Evolutionary conservation across 2,113 vertebrate species (phyloP).

Genomic region (Brienomyrus brachyistius): DNA sequence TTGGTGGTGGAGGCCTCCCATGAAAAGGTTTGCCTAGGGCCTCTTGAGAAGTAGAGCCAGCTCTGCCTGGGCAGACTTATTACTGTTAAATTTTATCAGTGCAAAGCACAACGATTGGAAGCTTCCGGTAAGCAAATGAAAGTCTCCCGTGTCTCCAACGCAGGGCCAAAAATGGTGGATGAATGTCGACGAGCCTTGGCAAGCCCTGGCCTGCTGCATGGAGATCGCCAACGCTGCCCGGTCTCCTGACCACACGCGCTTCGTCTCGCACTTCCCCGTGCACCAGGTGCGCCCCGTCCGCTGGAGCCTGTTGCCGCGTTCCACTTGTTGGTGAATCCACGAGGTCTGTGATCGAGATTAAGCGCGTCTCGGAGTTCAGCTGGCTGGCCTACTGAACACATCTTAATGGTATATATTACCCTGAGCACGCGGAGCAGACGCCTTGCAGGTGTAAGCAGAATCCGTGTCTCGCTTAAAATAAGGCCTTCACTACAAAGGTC

Average conservation of each 20-base stretch:
- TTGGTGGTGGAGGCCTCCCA: neutral
- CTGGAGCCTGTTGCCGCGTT: neutral
- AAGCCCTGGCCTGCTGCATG: slow-evolving; percentile 85
- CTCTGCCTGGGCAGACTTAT: neutral
- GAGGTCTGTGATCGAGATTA: neutral
- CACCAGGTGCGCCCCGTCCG: slow-evolving; percentile 71
- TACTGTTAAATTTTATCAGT: slow-evolving; percentile 3
- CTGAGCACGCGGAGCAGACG: neutral
- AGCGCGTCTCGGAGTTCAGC: neutral
- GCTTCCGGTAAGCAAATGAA: neutral
- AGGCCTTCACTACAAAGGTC: neutral
- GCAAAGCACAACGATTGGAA: neutral
- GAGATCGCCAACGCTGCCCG: slow-evolving; percentile 76
- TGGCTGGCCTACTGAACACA: neutral
- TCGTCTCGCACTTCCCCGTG: slow-evolving; percentile 81
- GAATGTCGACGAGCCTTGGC: slow-evolving; percentile 86
- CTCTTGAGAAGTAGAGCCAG: neutral
- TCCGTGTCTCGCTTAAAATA: neutral
- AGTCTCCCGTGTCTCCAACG: slow-evolving; percentile 26
- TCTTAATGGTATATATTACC: neutral
- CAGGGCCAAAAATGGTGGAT: slow-evolving; percentile 96
- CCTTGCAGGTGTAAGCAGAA: slow-evolving; percentile 7
- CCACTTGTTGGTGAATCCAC: neutral
- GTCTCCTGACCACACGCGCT: slow-evolving; percentile 63
- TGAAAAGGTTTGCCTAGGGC: neutral